Evolutionary conservation across 2,797 vertebrate genomes (phyloP).

Genomic region (Bovichtus variegatus): DNA sequence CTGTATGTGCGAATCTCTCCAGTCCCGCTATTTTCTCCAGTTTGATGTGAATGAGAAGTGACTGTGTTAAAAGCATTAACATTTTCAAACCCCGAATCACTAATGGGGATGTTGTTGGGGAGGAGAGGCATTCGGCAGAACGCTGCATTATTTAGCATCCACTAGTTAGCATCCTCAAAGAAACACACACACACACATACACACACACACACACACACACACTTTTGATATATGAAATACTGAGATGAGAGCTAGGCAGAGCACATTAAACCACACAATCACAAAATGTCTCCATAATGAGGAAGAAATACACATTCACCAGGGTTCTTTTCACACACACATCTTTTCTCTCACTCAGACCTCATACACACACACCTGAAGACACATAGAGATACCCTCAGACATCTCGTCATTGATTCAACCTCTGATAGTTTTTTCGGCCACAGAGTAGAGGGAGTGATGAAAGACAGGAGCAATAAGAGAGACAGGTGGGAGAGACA

Average conservation of each 20-base stretch:
- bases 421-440: slow-evolving; percentile 71
- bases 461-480: slow-evolving; percentile 78
- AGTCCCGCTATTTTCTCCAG: slow-evolving; percentile 42
- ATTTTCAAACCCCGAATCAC: slow-evolving; percentile 77
- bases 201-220: neutral
- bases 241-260: slow-evolving; percentile 40
- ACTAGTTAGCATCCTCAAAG: slow-evolving; percentile 71
- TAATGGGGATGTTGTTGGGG: slow-evolving; percentile 78
- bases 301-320: slow-evolving; percentile 24
- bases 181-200: slow-evolving; percentile 31
- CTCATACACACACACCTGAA: slow-evolving; percentile 30
- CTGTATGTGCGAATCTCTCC: slow-evolving; percentile 25
- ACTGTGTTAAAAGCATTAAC: slow-evolving; percentile 79
- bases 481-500: slow-evolving; percentile 69
- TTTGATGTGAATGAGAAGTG: slow-evolving; percentile 71
- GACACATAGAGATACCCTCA: slow-evolving; percentile 37
- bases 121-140: slow-evolving; percentile 73
- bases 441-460: slow-evolving; percentile 67
- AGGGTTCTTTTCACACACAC: slow-evolving; percentile 11
- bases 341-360: slow-evolving; percentile 28
- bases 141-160: slow-evolving; percentile 82
- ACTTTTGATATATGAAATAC: slow-evolving; percentile 49
- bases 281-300: slow-evolving; percentile 57
- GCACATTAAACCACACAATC: slow-evolving; percentile 43
- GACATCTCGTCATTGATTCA: slow-evolving; percentile 67